Percentiles rank a stretch among this genome's conserved stretches.
These are phyloP conservation scores for Conomelus anceps DNA, from an alignment of 2,888 invertebrate species.

Conservation along the genomic window DNA sequence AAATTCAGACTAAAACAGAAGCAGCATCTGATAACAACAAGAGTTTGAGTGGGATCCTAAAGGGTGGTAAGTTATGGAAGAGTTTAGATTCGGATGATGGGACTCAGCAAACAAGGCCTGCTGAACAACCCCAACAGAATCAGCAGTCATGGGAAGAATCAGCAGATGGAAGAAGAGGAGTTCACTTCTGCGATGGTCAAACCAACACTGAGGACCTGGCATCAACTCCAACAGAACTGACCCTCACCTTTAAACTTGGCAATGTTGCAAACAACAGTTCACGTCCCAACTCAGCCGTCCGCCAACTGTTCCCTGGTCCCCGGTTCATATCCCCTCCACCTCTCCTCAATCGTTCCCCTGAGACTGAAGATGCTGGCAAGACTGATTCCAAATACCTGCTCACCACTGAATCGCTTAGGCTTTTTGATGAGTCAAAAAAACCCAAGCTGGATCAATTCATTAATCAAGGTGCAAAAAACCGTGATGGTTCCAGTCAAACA, in stretches of 20 bases:
- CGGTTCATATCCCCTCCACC: conserved; percentile 56
- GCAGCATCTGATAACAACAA: neutral
- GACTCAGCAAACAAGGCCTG: conserved; percentile 26
- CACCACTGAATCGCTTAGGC: conserved; percentile 68
- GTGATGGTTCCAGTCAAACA: conserved; percentile 28
- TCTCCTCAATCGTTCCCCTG: conserved; percentile 36
- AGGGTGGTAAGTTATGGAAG: conserved; percentile 72
- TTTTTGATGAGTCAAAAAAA: conserved; percentile 59
- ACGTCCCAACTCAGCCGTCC: conserved; percentile 72
- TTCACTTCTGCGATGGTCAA: conserved; percentile 31
- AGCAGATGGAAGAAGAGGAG: conserved; percentile 33
- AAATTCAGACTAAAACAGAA: conserved; percentile 22
- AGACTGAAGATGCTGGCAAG: conserved; percentile 39
- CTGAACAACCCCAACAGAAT: conserved; percentile 17
- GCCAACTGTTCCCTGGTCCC: conserved; percentile 71
- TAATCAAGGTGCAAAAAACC: conserved; percentile 15
- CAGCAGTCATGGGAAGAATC: conserved; percentile 23
- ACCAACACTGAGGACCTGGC: conserved; percentile 27
- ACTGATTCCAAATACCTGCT: conserved; percentile 49
- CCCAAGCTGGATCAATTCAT: conserved; percentile 39
- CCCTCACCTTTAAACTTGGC: conserved; percentile 51
- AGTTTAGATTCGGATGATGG: conserved; percentile 41
- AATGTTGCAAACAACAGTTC: conserved; percentile 46
- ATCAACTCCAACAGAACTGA: conserved; percentile 43
- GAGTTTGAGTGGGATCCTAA: conserved; percentile 56